Percentiles rank a stretch among this genome's conserved stretches.
Evolutionary conservation across 2,888 invertebrate genomes (phyloP).

Genomic region (Mamestra brassicae): DNA sequence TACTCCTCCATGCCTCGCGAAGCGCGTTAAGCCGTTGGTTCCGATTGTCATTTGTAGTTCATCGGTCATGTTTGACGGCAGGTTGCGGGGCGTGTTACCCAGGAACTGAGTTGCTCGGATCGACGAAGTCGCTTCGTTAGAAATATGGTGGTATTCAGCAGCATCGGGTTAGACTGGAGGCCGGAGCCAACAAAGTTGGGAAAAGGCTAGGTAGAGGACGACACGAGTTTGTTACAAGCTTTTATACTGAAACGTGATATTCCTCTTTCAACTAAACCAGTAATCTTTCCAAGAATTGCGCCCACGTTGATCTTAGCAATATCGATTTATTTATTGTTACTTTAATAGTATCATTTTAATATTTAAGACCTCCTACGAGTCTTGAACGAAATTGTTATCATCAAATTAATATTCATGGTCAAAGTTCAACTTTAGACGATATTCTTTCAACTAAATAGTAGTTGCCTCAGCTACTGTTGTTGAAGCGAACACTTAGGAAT

Average conservation of each 20-base stretch:
- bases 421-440: constrained; percentile 21
- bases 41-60: neutral
- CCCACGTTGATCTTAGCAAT: constrained; percentile 15
- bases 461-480: neutral
- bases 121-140: neutral
- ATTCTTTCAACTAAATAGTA: neutral
- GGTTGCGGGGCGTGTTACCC: neutral
- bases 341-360: constrained; percentile 17
- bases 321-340: neutral
- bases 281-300: neutral
- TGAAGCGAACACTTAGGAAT: neutral
- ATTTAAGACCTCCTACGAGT: constrained; percentile 16
- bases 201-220: neutral
- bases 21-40: too few relatives aligned
- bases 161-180: neutral
- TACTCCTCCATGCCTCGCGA: neutral
- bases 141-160: neutral
- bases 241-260: neutral
- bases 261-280: neutral
- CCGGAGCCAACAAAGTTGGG: neutral
- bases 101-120: neutral
- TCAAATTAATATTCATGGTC: constrained; percentile 35
- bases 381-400: constrained; percentile 21
- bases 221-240: neutral
- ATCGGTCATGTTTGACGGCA: too few relatives aligned